Base-by-base conservation (phyloP, 2,797 vertebrate species). In the Leptodactylus fallax region DNA sequence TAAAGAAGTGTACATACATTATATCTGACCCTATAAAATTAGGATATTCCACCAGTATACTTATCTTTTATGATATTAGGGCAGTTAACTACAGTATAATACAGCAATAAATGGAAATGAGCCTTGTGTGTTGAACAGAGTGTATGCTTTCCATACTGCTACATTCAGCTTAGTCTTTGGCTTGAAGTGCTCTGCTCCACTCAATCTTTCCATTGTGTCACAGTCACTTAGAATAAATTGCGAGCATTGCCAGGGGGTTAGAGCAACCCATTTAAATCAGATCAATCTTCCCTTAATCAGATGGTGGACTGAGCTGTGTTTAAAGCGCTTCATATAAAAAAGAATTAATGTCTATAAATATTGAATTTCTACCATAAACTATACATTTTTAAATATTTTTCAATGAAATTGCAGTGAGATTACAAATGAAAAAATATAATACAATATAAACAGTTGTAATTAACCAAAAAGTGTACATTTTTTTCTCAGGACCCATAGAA, bases 141-240 rank as follows among this genome's bases (percentile, higher is more conserved):
- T 49, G 19, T 7, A 74, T 74, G 71, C 49, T 19, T 74, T 49
- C 71, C 45, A 74, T 74, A 74, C 71, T 74, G 45, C 8, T 49
- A 49, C 45, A 49, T 49, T 74, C 36, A 72, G 36, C 17, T 72
- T 16, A 51, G 47, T 51, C 71, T 49, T 74, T 51, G 19, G 19
- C 71, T 45, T 74, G 17, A 49, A 74, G 45, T 74, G 19, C 47
- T 49, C 19, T 21, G 71, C n/a, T 74, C 19, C 71, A 49, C 45
- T 74, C 47, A 74, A n/a, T 74, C 49, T 74, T 49, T n/a, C 10
- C 19, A 74, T 74, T 21, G 47, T 74, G 71, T 74, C 71, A 74
- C 71, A 49, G 71, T 74, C 71, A 74, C 71, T 74, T 74, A 74
- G 71, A n/a, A 49, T 74, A 74, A 74, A 74, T 49, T 49, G 19